Percentiles rank a stretch among this genome's conserved stretches.
phyloP scores from a whole-genome alignment of 2,113 vertebrate species.

The Chlorodrepanis virens region DNA sequence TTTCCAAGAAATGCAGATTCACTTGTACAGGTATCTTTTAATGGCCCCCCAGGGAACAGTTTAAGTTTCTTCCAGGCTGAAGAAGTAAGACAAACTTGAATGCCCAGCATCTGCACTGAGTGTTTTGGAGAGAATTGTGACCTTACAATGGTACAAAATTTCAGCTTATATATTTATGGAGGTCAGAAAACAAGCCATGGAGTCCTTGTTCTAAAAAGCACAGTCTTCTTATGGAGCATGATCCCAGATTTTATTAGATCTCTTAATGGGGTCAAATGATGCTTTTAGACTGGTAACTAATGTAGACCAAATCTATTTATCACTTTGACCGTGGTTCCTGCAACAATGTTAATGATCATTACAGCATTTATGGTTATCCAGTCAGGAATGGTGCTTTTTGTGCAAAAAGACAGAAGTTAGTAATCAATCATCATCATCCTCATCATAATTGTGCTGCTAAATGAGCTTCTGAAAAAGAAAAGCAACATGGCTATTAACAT shows the following conservation, averaged over 20 bases:
- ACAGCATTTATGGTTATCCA: constrained; percentile 26
- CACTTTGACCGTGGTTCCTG: constrained; percentile 55
- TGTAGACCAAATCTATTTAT: constrained; percentile 67
- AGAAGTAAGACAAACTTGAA: neutral
- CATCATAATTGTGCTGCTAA: constrained; percentile 49
- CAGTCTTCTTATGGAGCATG: neutral
- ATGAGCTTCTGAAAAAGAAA: constrained; percentile 56
- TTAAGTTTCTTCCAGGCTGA: neutral
- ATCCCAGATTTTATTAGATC: constrained; percentile 47
- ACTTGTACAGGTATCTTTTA: neutral
- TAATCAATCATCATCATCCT: constrained; percentile 57
- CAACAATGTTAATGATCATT: constrained; percentile 56
- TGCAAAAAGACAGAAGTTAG: constrained; percentile 48
- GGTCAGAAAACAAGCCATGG: neutral
- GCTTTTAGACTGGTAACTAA: constrained; percentile 49
- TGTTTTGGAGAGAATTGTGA: neutral
- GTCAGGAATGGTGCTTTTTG: constrained; percentile 29
- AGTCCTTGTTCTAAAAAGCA: neutral
- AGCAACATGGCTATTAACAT: constrained; percentile 52
- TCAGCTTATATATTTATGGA: neutral
- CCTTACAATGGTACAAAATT: neutral
- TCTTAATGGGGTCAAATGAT: constrained; percentile 61
- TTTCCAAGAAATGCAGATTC: neutral
- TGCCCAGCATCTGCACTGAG: neutral
- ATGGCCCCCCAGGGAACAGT: neutral